phyloP scores from a whole-genome alignment of 2,888 invertebrate species.

The Prenolepis imparis region DNA sequence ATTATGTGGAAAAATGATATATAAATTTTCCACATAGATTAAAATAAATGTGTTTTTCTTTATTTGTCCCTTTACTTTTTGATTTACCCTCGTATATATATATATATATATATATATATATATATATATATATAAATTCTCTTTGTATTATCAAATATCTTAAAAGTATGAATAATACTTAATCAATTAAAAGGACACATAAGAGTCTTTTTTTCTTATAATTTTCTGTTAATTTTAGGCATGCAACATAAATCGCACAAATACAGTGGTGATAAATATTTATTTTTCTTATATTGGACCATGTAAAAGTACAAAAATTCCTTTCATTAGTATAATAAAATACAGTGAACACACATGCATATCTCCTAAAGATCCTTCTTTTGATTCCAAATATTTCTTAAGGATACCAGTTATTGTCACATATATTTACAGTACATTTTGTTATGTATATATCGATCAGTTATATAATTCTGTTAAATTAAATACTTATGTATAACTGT shows the following conservation, averaged over 20 bases:
- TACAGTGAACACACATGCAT: conserved; percentile 2
- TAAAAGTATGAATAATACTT: not conserved
- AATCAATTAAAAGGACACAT: not conserved
- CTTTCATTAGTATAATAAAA: conserved; percentile 35
- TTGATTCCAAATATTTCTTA: not conserved
- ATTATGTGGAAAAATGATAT: too few relatives aligned
- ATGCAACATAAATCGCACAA: not conserved
- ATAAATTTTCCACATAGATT: too few relatives aligned
- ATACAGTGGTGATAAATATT: conserved; percentile 22
- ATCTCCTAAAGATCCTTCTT: not conserved
- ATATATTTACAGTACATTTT: conserved; percentile 39
- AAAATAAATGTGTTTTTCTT: too few relatives aligned
- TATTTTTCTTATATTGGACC: conserved; percentile 54
- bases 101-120: too few relatives aligned
- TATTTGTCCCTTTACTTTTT: too few relatives aligned
- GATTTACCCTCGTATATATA: too few relatives aligned
- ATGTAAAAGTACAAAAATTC: conserved; percentile 39
- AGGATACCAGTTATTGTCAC: conserved; percentile 23
- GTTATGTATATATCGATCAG: not conserved
- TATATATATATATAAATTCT: not conserved
- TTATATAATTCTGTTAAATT: conserved; percentile 7
- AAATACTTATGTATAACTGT: not conserved
- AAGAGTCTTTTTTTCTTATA: not conserved
- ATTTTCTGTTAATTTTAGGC: not conserved
- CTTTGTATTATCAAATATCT: not conserved